Percentiles rank a stretch among this genome's conserved stretches.
phyloP scores from a whole-genome alignment of 2,888 invertebrate genomes.

The Heliconius ismenius region DNA sequence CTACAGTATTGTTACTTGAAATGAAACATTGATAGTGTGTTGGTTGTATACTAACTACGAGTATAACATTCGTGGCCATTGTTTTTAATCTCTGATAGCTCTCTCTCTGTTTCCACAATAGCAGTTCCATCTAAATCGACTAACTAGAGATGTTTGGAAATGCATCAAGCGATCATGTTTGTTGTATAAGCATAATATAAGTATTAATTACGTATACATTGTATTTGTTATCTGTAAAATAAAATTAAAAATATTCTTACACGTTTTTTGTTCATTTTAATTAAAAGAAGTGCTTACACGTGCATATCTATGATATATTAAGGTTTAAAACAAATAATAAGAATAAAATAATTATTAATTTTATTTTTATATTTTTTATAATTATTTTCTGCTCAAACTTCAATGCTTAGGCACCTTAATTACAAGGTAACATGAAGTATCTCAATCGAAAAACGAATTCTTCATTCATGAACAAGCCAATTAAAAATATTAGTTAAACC shows the following conservation, averaged over 20 bases:
- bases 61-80: conserved; percentile 31
- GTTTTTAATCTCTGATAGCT: conserved; percentile 36
- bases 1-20: conserved; percentile 30
- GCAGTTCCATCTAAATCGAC: conserved; percentile 34
- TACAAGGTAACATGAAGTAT: neutral
- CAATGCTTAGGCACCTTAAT: too few relatives aligned
- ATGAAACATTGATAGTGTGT: conserved; percentile 34
- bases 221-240: neutral
- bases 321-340: too few relatives aligned
- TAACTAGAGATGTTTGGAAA: conserved; percentile 16
- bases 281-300: neutral
- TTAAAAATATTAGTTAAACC: neutral
- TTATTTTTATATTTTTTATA: too few relatives aligned
- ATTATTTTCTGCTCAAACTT: neutral
- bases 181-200: neutral
- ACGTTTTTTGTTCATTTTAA: too few relatives aligned
- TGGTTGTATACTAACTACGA: conserved; percentile 15
- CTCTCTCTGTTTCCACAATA: conserved; percentile 29
- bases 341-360: too few relatives aligned
- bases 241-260: neutral
- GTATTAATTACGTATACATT: neutral
- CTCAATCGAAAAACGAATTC: neutral
- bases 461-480: neutral
- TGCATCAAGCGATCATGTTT: neutral
- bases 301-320: neutral